phyloP scores from a whole-genome alignment of 1,140 invertebrate genomes.

The Magallana gigas region DNA sequence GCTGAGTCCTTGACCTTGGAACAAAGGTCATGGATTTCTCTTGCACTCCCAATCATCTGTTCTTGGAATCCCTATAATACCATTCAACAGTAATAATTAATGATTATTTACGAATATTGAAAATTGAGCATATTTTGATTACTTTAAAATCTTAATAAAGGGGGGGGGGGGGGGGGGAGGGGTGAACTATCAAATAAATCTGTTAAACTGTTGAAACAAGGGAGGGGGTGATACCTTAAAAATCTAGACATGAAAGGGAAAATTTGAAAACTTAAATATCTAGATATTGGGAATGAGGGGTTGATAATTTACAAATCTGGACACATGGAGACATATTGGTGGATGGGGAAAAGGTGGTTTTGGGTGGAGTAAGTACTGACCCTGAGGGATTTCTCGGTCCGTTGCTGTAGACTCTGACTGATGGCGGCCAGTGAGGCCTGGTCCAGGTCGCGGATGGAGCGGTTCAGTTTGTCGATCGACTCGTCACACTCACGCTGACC shows the following conservation, averaged over 20 bases:
- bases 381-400: slow-evolving; percentile 86
- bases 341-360: neutral
- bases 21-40: slow-evolving; percentile 82
- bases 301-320: neutral
- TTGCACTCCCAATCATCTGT: slow-evolving; percentile 84
- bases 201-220: too few species aligned
- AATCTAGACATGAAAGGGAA: too few species aligned
- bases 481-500: slow-evolving; percentile 95
- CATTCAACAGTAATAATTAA: too few species aligned
- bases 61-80: slow-evolving; percentile 85
- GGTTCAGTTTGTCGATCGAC: slow-evolving; percentile 88
- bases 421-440: slow-evolving; percentile 92
- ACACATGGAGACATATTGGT: neutral
- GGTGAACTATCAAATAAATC: too few species aligned
- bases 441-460: slow-evolving; percentile 90
- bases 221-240: too few species aligned
- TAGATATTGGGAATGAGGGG: neutral
- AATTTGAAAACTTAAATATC: too few species aligned
- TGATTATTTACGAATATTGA: too few species aligned
- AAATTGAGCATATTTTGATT: too few species aligned
- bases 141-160: too few species aligned
- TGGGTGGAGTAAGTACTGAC: slow-evolving; percentile 57
- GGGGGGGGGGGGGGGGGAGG: too few species aligned
- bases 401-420: slow-evolving; percentile 87
- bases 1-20: slow-evolving; percentile 90